These are phyloP conservation scores for Serripes groenlandicus DNA, from an alignment of 2,888 invertebrate species.

Conservation along the genomic window DNA sequence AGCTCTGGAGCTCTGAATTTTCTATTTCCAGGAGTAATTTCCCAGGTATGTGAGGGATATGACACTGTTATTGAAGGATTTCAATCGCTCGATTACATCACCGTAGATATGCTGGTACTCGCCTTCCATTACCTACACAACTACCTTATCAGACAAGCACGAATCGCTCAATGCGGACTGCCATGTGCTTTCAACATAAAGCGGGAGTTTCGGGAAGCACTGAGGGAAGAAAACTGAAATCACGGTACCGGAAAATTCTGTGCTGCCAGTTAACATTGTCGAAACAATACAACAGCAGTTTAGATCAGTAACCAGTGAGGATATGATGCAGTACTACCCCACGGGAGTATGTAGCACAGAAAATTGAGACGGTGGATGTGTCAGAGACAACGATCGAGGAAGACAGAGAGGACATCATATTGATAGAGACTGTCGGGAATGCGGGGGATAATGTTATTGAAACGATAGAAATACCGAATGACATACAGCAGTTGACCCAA, in stretches of 20 bases:
- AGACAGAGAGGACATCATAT: not conserved
- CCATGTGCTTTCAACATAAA: not conserved
- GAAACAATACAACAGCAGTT: conserved; percentile 14
- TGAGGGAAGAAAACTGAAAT: conserved; percentile 19
- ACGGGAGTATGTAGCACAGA: not conserved
- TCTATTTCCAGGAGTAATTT: conserved; percentile 7
- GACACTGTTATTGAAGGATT: conserved; percentile 22
- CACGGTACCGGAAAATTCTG: conserved; percentile 1
- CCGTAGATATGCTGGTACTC: conserved; percentile 16
- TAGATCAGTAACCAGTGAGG: not conserved
- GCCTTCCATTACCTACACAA: conserved; percentile 27
- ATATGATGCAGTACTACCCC: not conserved
- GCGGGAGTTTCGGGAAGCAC: conserved; percentile 1
- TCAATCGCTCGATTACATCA: not conserved
- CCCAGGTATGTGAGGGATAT: conserved; percentile 2
- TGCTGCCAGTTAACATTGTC: conserved; percentile 17
- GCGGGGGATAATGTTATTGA: not conserved
- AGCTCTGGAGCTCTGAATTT: too few relatives aligned
- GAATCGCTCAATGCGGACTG: conserved; percentile 19
- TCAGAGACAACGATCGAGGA: not conserved
- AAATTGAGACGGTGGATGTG: not conserved
- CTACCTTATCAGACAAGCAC: conserved; percentile 26
- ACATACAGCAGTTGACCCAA: conserved; percentile 1
- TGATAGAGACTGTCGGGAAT: not conserved
- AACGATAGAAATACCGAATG: not conserved